phyloP scores from a whole-genome alignment of 2,113 vertebrate genomes.

The Clarias macrocephalus region DNA sequence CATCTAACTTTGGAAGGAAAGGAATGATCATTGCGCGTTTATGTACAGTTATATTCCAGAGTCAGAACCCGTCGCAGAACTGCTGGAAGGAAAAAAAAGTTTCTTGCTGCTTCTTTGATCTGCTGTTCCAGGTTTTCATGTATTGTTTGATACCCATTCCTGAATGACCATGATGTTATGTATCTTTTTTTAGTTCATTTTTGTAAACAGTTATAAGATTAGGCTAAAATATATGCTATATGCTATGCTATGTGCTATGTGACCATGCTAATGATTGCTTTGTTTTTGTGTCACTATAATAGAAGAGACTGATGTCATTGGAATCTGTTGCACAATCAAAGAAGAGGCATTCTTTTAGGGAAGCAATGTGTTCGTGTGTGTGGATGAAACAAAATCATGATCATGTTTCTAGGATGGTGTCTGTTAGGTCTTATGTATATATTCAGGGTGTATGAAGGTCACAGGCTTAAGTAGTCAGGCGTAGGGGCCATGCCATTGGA shows the following conservation, averaged over 20 bases:
- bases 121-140: not conserved
- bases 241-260: no score
- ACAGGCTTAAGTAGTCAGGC: not conserved
- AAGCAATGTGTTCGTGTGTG: not conserved
- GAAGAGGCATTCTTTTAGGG: not conserved
- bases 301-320: constrained; percentile 12
- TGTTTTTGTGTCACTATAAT: not conserved
- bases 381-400: not conserved
- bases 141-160: not conserved
- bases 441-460: not conserved
- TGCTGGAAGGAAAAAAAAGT: not conserved
- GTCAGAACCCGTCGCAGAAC: not conserved
- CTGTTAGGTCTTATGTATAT: not conserved
- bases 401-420: not conserved
- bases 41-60: not conserved
- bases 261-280: not conserved
- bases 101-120: not conserved
- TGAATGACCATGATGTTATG: not conserved
- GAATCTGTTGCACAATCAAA: not conserved
- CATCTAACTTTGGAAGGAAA: not conserved
- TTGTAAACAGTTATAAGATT: not conserved
- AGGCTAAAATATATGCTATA: not conserved
- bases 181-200: not conserved
- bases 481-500: not conserved
- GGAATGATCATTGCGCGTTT: not conserved